Conservation (phyloP, 1,140 invertebrate species). For the Calliopsis andreniformis region DNA sequence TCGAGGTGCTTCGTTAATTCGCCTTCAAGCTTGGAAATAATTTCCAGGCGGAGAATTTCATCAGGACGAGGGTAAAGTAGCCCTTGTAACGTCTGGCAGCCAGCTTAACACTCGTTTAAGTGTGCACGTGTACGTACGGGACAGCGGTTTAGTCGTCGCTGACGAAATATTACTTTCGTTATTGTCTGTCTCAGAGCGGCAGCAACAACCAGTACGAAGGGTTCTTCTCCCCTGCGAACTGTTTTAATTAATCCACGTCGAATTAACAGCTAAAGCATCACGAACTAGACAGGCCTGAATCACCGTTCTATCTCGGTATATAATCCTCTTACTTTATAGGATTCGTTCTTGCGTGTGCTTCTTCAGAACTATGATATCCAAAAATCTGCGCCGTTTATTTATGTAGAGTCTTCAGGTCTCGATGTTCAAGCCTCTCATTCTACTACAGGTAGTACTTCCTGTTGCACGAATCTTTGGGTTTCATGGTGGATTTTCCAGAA, state of each 20-base stretch:
- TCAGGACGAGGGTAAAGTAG: conserved; percentile 66
- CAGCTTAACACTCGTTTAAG: conserved; percentile 65
- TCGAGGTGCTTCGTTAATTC: conserved; percentile 63
- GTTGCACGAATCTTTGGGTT: no score
- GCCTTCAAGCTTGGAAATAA: conserved; percentile 65
- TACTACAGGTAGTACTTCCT: no score
- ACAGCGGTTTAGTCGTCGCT: conserved; percentile 58
- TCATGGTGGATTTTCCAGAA: no score
- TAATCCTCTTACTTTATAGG: conserved; percentile 41
- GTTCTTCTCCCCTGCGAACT: conserved; percentile 51
- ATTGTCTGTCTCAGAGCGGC: conserved; percentile 59
- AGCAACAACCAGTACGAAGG: conserved; percentile 44
- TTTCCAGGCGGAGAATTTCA: conserved; percentile 66
- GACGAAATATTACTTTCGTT: conserved; percentile 70
- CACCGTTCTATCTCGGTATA: conserved; percentile 8
- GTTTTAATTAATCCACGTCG: conserved; percentile 71
- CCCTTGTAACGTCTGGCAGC: conserved; percentile 68
- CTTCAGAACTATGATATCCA: neutral
- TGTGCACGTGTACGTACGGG: conserved; percentile 47
- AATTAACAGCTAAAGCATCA: conserved; percentile 65
- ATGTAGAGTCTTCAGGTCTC: neutral
- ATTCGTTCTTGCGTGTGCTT: conserved; percentile 39
- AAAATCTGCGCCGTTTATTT: neutral
- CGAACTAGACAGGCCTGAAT: conserved; percentile 23
- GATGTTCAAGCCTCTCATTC: no score